Evolutionary conservation across 1,140 invertebrate genomes (phyloP), one percentile per base, ranked within the genome.

Genomic region (Aphis craccivora): DNA sequence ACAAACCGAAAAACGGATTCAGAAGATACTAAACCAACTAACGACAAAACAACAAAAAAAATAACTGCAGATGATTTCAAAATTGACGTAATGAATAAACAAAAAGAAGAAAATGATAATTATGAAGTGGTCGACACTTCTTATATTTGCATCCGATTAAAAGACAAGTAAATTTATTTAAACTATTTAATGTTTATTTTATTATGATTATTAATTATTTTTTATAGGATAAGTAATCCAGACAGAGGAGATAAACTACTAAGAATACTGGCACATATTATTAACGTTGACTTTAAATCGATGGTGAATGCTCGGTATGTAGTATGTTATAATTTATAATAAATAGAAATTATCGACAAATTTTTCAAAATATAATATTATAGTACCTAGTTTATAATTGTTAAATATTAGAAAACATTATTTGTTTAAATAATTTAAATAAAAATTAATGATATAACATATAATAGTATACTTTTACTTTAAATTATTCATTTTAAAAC

Each of bases 91-190:
- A 40, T 40, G 37, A 40, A 40, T 40, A 40, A 40, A 40, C 37
- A 40, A 40, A 40, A 40, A 25, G 89, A 90, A 43, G 51, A 89
- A 40, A 53, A 94, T n/a, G 89, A 93, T 37, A 94, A 94, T 22
- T 96, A 96, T 87, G 95, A 96, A 88, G 96, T 97, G 45, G 96
- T 97, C 7, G 97, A 97, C 94, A 96, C 96, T 60, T 96, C 96
- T 94, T 97, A 96, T 93, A 96, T 97, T 2, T 97, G 97, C 94
- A 96, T 98, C 30, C 95, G 96, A 91, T 96, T 97, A 94, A 96
- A 97, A 94, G 96, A 97, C 94, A 95, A 95, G 96, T 97, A 95
- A 95, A 94, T 94, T 40, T 22, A 0, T 83, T 76, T 76, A 30
- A 40, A 1, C 14, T 43, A 14, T 45, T 43, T 9, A 25, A 60